These are phyloP conservation scores for Hiodon tergisus DNA, from an alignment of 2,113 vertebrate genomes.

Conservation along the genomic window DNA sequence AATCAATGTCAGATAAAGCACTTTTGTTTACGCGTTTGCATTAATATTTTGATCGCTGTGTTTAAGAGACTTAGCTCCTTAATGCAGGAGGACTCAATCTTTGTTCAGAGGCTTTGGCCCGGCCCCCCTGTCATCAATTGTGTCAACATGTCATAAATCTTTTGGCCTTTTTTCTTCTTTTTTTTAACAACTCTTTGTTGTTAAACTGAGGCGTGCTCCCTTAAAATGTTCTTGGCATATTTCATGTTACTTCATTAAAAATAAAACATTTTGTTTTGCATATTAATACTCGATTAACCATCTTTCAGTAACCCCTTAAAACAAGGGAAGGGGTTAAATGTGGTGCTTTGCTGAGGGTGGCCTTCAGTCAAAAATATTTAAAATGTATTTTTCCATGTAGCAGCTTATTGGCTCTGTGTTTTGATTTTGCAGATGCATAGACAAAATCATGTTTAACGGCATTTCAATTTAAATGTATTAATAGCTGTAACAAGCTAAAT, in stretches of 20 bases:
- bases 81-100: constrained; percentile 73
- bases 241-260: constrained; percentile 52
- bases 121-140: constrained; percentile 61
- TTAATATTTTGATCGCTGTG: constrained; percentile 85
- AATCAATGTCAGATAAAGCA: constrained; percentile 78
- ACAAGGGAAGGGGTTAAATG: constrained; percentile 30
- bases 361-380: neutral
- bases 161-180: constrained; percentile 39
- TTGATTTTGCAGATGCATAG: too few relatives aligned
- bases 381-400: too few relatives aligned
- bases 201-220: constrained; percentile 55
- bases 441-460: too few relatives aligned
- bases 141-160: constrained; percentile 77
- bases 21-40: constrained; percentile 68
- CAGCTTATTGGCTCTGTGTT: too few relatives aligned
- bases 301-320: constrained; percentile 36
- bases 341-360: constrained; percentile 34
- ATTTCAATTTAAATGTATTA: too few relatives aligned
- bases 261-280: constrained; percentile 51
- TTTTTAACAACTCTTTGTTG: constrained; percentile 63
- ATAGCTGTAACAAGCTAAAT: too few relatives aligned
- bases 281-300: constrained; percentile 62
- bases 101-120: constrained; percentile 59
- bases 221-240: constrained; percentile 59
- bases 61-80: constrained; percentile 80